Percentiles rank a stretch among this genome's conserved stretches.
Evolutionary conservation across 2,113 vertebrate species (phyloP).

Genomic region (Puffinus mauretanicus): DNA sequence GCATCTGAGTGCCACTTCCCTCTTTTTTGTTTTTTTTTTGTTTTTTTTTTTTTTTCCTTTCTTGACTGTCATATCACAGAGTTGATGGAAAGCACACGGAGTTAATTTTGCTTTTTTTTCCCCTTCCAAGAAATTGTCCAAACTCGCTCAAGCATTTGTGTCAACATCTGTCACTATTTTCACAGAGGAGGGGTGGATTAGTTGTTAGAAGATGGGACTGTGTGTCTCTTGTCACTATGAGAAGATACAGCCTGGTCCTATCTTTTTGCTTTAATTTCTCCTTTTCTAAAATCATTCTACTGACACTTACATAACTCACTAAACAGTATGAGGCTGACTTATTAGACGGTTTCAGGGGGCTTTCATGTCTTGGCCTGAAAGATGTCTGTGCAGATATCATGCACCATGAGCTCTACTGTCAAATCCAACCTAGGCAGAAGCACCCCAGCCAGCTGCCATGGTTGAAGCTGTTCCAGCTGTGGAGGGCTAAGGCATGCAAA

Average conservation of each 20-base stretch:
- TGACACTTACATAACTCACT: slow-evolving; percentile 10
- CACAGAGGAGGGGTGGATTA: neutral
- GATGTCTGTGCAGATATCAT: neutral
- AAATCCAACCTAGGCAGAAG: neutral
- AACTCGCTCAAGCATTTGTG: slow-evolving; percentile 10
- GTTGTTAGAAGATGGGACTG: neutral
- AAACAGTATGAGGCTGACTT: neutral
- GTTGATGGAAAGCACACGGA: neutral
- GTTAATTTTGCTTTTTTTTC: neutral
- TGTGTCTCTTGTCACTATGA: slow-evolving; percentile 13
- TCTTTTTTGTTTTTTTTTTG: neutral
- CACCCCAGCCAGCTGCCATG: neutral
- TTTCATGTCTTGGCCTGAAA: neutral
- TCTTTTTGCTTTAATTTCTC: neutral
- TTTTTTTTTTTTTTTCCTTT: neutral
- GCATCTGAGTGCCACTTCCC: neutral
- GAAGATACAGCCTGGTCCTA: neutral
- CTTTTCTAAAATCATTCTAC: neutral
- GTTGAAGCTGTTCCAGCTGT: neutral
- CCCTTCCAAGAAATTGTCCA: neutral
- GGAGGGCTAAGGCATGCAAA: neutral
- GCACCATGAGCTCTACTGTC: neutral
- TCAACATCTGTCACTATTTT: slow-evolving; percentile 42
- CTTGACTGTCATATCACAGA: neutral
- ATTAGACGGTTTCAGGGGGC: neutral